Evolutionary conservation across 2,113 vertebrate species (phyloP), one percentile per base, ranked within the genome.

Genomic region (Cervus canadensis): DNA sequence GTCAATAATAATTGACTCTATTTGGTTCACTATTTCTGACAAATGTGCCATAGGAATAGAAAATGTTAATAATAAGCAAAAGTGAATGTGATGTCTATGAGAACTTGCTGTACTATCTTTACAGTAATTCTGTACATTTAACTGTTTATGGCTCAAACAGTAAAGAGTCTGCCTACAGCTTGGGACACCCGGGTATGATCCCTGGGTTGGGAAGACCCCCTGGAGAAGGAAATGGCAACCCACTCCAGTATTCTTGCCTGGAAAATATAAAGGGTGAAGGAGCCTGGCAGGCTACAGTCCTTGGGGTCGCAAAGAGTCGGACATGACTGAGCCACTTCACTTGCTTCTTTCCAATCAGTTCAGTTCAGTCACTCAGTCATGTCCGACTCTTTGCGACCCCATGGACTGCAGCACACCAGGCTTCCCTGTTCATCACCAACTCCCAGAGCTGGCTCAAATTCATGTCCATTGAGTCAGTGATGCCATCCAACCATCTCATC

Each of bases 231-330:
- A 71, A 71, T 40, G n/a, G 67, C n/a, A 40, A 40, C 10, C 67
- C n/a, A 40, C 19, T 40, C 67, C n/a, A 71, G 67, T 71, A 71
- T 23, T 71, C 19, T 71, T 71, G 67, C 67, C 67, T 40, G n/a
- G 19, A 71, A 23, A 71, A 40, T 71, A n/a, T 5, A 19, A 71
- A 23, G n/a, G n/a, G 19, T 40, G n/a, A 19, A 71, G 67, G n/a
- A 71, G 67, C 19, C 67, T 71, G n/a, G 67, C 5, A 23, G 67
- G n/a, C 19, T 23, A 40, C 19, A 71, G 67, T 40, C n/a, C n/a
- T 23, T 2, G 2, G n/a, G n/a, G n/a, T 10, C 0, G 2, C 67
- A 71, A 40, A 71, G n/a, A 40, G n/a, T 40, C 2, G 2, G 67
- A 71, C 10, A 71, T 0, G 2, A 40, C n/a, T 71, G 67, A 71